Conservation (phyloP, 2,797 vertebrate species). For the Macroramphosus scolopax region DNA sequence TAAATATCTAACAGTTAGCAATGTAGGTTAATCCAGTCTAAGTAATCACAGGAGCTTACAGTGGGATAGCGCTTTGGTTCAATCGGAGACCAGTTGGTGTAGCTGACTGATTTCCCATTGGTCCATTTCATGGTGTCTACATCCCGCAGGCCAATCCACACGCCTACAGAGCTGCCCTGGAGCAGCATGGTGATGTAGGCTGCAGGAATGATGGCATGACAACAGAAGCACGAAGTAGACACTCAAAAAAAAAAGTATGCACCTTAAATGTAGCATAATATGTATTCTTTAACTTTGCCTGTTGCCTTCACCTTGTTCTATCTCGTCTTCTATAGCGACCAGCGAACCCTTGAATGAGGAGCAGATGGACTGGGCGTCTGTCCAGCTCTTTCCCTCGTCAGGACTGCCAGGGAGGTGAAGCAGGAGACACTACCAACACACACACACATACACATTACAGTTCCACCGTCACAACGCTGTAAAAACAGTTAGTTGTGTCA, state of each 20-base stretch:
- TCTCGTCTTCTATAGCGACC: conserved; percentile 83
- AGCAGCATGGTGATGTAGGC: conserved; percentile 95
- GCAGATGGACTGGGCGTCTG: conserved; percentile 85
- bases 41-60: conserved; percentile 51
- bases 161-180: conserved; percentile 79
- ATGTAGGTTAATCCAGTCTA: not conserved
- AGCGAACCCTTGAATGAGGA: conserved; percentile 78
- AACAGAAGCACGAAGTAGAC: conserved; percentile 17
- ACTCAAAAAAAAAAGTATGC: conserved; percentile 5
- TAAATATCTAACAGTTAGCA: not conserved
- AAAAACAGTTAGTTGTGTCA: not conserved
- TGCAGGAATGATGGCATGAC: conserved; percentile 41
- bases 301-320: conserved; percentile 94
- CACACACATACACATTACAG: conserved; percentile 51
- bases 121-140: conserved; percentile 81
- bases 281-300: no score
- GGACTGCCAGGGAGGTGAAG: conserved; percentile 82
- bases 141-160: conserved; percentile 88
- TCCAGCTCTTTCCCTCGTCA: conserved; percentile 82
- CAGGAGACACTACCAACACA: conserved; percentile 84
- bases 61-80: conserved; percentile 68
- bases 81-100: conserved; percentile 89
- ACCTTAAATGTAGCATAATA: conserved; percentile 2
- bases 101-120: conserved; percentile 78
- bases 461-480: no score